Evolutionary conservation across 2,797 vertebrate genomes (phyloP).

Genomic region (Chelidonichthys spinosus): DNA sequence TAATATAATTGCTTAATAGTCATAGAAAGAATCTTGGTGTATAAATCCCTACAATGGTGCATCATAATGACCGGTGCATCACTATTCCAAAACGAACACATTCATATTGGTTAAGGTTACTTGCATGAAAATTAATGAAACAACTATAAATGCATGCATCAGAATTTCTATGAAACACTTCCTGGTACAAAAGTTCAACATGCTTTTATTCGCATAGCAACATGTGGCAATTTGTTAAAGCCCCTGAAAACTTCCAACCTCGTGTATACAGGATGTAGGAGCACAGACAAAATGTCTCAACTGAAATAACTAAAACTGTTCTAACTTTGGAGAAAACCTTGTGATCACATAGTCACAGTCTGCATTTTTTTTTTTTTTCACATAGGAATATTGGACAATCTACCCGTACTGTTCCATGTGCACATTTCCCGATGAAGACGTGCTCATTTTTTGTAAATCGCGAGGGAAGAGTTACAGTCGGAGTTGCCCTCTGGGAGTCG

Average conservation of each 20-base stretch:
- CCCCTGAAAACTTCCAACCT: too few relatives aligned
- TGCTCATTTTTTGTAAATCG: conserved; percentile 38
- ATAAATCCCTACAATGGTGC: neutral
- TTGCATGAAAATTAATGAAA: neutral
- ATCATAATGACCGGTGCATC: neutral
- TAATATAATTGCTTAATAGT: too few relatives aligned
- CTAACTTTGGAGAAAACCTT: neutral
- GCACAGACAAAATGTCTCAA: neutral
- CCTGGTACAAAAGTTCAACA: neutral
- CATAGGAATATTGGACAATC: neutral
- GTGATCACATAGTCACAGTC: neutral
- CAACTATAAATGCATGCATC: neutral
- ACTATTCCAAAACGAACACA: neutral
- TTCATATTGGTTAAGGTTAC: neutral
- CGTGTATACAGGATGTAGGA: neutral
- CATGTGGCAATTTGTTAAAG: neutral
- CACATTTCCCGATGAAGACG: conserved; percentile 7
- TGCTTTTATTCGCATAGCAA: neutral
- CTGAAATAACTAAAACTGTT: neutral
- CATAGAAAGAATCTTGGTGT: neutral
- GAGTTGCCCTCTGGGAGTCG: conserved; percentile 38
- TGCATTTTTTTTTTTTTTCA: neutral
- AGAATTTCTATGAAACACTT: neutral
- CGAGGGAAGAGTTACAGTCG: conserved; percentile 17
- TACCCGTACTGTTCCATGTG: neutral